These are phyloP conservation scores for Sminthurides bifidus DNA, from an alignment of 1,140 invertebrate genomes.

Conservation along the genomic window DNA sequence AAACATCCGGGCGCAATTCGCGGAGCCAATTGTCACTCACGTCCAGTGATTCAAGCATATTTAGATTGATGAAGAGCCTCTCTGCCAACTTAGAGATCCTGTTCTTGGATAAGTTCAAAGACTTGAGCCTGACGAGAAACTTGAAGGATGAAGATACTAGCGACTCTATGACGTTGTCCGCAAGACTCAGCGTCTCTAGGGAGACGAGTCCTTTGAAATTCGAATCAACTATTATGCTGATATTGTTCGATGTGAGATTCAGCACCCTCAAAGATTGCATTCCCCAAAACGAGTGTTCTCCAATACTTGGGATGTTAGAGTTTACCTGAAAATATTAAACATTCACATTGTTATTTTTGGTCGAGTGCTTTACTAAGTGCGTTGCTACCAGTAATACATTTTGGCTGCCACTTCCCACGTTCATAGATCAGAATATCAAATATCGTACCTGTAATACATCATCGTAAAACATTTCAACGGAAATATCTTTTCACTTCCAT, in stretches of 20 bases:
- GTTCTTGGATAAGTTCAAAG: slow-evolving; percentile 58
- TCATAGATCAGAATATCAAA: too few relatives aligned
- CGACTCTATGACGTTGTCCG: slow-evolving; percentile 41
- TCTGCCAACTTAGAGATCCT: slow-evolving; percentile 53
- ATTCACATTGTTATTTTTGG: too few relatives aligned
- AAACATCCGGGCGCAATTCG: slow-evolving; percentile 59
- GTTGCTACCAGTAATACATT: too few relatives aligned
- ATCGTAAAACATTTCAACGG: too few relatives aligned
- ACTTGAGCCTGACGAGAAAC: slow-evolving; percentile 48
- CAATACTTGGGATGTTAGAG: slow-evolving; percentile 63
- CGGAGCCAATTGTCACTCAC: slow-evolving; percentile 58
- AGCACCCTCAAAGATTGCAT: slow-evolving; percentile 52
- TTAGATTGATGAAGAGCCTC: slow-evolving; percentile 52
- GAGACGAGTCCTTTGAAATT: slow-evolving; percentile 37
- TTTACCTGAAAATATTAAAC: slow-evolving; percentile 34
- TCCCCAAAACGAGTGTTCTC: slow-evolving; percentile 63
- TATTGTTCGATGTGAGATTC: slow-evolving; percentile 62
- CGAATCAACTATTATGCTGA: slow-evolving; percentile 47
- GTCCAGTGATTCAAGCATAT: slow-evolving; percentile 53
- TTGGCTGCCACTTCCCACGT: too few relatives aligned
- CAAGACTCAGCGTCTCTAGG: slow-evolving; percentile 39
- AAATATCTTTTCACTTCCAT: too few relatives aligned
- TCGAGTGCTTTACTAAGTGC: too few relatives aligned
- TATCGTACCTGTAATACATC: too few relatives aligned
- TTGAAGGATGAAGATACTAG: slow-evolving; percentile 57